These are phyloP conservation scores for Drosophila repletoides DNA, from an alignment of 1,140 invertebrate genomes.

Conservation along the genomic window DNA sequence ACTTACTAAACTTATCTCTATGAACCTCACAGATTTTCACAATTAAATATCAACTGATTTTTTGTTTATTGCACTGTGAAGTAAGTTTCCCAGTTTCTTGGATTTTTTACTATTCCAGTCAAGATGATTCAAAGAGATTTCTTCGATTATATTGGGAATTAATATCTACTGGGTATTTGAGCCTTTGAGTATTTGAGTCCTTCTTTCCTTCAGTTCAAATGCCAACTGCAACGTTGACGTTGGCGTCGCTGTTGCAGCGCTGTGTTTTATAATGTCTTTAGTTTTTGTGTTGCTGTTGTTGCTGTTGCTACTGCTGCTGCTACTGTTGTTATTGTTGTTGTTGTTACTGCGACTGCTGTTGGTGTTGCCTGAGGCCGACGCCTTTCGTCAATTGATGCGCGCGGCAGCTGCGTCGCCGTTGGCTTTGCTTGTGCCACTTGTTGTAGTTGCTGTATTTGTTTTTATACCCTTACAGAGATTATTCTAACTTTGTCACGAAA, in stretches of 20 bases:
- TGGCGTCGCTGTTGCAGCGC: slow-evolving; percentile 42
- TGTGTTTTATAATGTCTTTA: slow-evolving; percentile 36
- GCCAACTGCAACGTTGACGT: slow-evolving; percentile 30
- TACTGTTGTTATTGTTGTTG: slow-evolving; percentile 33
- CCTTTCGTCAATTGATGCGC: slow-evolving; percentile 71
- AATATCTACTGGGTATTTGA: too few species aligned
- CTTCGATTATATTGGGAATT: too few species aligned
- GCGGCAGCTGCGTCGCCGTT: slow-evolving; percentile 58
- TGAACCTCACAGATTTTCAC: too few species aligned
- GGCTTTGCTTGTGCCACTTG: neutral
- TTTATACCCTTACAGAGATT: too few species aligned
- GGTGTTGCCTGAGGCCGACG: slow-evolving; percentile 29
- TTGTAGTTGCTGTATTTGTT: slow-evolving; percentile 32
- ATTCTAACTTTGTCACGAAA: too few species aligned
- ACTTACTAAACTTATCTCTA: too few species aligned
- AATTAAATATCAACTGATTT: too few species aligned
- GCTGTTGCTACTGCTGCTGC: slow-evolving; percentile 31
- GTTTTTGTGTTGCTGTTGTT: slow-evolving; percentile 35
- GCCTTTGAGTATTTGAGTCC: too few species aligned
- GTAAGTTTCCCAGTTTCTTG: too few species aligned
- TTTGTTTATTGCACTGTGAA: too few species aligned
- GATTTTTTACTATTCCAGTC: too few species aligned
- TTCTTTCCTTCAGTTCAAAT: slow-evolving; percentile 64
- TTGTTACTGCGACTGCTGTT: slow-evolving; percentile 30
- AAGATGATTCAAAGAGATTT: too few species aligned